Percentiles rank a stretch among this genome's conserved stretches.
Evolutionary conservation across 2,113 vertebrate genomes (phyloP).

Genomic region (Saimiri boliviensis): DNA sequence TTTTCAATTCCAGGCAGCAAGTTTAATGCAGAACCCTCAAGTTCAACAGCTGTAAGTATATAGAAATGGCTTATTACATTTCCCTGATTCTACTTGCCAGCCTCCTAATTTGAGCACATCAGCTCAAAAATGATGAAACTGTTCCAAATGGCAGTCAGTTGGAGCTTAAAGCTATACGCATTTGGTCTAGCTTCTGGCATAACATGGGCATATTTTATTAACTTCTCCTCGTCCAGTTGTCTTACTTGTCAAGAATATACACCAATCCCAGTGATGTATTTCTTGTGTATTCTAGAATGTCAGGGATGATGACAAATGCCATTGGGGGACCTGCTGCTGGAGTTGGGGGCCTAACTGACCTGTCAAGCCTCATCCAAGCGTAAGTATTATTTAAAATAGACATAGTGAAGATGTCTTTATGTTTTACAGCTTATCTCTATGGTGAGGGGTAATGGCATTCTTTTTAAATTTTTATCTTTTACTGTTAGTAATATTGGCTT

Average conservation of each 20-base stretch:
- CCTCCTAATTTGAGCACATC: not conserved
- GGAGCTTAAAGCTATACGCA: not conserved
- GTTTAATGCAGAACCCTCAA: slow-evolving; percentile 99
- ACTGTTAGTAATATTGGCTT: not conserved
- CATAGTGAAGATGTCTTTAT: slow-evolving; percentile 16
- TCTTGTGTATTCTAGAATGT: slow-evolving; percentile 89
- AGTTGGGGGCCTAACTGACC: slow-evolving; percentile 95
- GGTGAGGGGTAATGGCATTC: not conserved
- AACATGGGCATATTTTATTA: not conserved
- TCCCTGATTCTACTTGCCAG: not conserved
- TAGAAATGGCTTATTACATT: not conserved
- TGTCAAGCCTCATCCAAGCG: slow-evolving; percentile 98
- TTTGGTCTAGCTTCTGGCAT: not conserved
- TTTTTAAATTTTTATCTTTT: not conserved
- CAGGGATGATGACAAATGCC: slow-evolving; percentile 98
- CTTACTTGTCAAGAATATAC: not conserved
- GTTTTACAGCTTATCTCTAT: slow-evolving; percentile 17
- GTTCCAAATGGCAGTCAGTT: not conserved
- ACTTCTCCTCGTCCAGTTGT: not conserved
- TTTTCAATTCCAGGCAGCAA: slow-evolving; percentile 91
- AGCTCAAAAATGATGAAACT: slow-evolving; percentile 15
- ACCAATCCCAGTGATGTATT: slow-evolving; percentile 37
- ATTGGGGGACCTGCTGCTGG: slow-evolving; percentile 95
- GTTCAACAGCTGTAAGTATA: slow-evolving; percentile 97
- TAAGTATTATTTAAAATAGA: slow-evolving; percentile 83